Conservation (phyloP, 2,113 vertebrate species). For the Dolichallabes microphthalmus region DNA sequence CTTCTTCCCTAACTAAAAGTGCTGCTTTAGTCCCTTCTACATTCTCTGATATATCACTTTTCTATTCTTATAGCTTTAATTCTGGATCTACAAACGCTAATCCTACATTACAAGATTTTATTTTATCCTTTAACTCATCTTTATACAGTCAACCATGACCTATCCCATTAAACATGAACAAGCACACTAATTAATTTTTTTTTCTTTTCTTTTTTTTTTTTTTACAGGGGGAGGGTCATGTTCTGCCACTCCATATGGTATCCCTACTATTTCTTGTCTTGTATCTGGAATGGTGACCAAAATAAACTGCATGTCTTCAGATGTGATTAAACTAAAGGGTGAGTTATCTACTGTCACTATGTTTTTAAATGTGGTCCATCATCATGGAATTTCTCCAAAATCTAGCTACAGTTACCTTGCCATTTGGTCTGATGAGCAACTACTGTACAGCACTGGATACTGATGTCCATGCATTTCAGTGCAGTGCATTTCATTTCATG, state of each 20-base stretch:
- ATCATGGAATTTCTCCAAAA: neutral
- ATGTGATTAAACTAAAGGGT: conserved; percentile 53
- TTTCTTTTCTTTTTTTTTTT: neutral
- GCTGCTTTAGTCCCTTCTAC: neutral
- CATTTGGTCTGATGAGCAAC: neutral
- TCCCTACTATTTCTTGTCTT: conserved; percentile 44
- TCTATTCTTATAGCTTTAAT: neutral
- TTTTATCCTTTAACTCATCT: neutral
- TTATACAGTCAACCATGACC: neutral
- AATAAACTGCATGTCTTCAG: too few relatives aligned
- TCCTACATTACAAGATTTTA: too few relatives aligned
- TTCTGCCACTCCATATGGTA: neutral
- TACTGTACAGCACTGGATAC: neutral
- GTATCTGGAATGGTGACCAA: too few relatives aligned
- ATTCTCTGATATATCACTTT: neutral
- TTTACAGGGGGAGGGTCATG: conserved; percentile 46
- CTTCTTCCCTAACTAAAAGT: too few relatives aligned
- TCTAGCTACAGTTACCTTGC: neutral
- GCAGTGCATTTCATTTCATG: neutral
- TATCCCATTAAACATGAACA: neutral
- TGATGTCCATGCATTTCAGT: neutral
- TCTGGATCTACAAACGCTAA: neutral
- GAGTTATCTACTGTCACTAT: neutral
- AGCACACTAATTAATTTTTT: neutral
- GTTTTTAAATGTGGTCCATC: neutral